Percentiles rank a stretch among this genome's conserved stretches.
Conservation (phyloP, 92 coral and sea anemone genomes). For the Phymanthus crucifer region DNA sequence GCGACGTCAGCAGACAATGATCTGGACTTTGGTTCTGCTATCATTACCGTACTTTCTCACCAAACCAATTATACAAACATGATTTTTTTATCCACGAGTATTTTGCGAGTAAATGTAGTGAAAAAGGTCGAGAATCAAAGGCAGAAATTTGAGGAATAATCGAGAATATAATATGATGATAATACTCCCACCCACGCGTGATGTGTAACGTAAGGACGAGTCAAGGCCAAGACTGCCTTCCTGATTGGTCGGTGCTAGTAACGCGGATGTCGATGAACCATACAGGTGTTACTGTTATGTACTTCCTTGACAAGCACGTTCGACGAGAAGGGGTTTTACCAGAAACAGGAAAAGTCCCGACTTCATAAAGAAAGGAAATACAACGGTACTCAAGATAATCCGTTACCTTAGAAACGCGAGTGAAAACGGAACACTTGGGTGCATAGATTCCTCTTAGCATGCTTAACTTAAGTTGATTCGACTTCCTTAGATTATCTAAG, state of each 20-base stretch:
- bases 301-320: background rate
- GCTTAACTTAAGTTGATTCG: background rate
- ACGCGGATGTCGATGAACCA: background rate
- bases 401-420: background rate
- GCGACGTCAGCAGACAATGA: background rate
- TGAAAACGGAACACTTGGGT: background rate
- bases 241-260: background rate
- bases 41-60: background rate
- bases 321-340: background rate
- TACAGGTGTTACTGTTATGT: conserved; percentile 5
- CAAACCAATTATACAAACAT: background rate
- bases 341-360: background rate
- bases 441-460: background rate
- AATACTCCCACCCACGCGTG: conserved; percentile 8
- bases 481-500: background rate
- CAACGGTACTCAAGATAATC: background rate
- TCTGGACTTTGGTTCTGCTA: background rate
- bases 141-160: background rate
- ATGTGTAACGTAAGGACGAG: background rate
- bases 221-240: background rate
- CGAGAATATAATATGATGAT: background rate
- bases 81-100: background rate
- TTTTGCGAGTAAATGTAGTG: background rate
- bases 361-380: background rate
- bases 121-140: background rate